Evolutionary conservation across 2,888 invertebrate genomes (phyloP).

Genomic region (Tenodera sinensis): DNA sequence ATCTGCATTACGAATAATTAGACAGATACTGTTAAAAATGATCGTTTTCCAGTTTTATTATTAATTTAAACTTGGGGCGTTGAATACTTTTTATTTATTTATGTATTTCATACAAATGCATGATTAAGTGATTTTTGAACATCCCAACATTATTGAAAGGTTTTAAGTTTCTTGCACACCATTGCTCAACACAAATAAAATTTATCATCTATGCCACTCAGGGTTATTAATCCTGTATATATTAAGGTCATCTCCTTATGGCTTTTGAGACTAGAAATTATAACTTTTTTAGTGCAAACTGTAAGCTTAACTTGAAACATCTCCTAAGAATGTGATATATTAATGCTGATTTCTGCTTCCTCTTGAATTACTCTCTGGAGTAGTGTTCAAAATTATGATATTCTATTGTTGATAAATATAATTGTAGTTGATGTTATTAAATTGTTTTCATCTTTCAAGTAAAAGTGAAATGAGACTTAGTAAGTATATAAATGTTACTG

Average conservation of each 20-base stretch:
- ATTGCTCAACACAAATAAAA: not conserved
- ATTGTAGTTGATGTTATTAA: slow-evolving; percentile 28
- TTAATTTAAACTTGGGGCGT: too few relatives aligned
- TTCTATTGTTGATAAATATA: not conserved
- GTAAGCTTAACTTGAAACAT: not conserved
- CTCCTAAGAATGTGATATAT: too few relatives aligned
- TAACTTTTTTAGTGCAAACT: not conserved
- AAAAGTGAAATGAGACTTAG: not conserved
- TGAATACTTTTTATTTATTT: too few relatives aligned
- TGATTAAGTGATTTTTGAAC: not conserved
- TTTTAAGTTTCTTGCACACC: not conserved
- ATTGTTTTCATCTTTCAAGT: slow-evolving; percentile 33
- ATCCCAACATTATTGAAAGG: not conserved
- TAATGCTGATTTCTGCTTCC: not conserved
- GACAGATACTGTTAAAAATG: too few relatives aligned
- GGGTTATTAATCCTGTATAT: not conserved
- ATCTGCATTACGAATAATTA: too few relatives aligned
- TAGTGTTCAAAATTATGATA: not conserved
- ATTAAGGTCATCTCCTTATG: not conserved
- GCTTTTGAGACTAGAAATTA: not conserved
- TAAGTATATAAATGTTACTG: not conserved
- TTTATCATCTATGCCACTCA: not conserved
- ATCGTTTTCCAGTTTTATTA: too few relatives aligned
- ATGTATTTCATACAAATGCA: too few relatives aligned
- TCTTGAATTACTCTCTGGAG: not conserved